phyloP scores from a whole-genome alignment of 2,113 vertebrate species.

The Phodopus roborovskii region DNA sequence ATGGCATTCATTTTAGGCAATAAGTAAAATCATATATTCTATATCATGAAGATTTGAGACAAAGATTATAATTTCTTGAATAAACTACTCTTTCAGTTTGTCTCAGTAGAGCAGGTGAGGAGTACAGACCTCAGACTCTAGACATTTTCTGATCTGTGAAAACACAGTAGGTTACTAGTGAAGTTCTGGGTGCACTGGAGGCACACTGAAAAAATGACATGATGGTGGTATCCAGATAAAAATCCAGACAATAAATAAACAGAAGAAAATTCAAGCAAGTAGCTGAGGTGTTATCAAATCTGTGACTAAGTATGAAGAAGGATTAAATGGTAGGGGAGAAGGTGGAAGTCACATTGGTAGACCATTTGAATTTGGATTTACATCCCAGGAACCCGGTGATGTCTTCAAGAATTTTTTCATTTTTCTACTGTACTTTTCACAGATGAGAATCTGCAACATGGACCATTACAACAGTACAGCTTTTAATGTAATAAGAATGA shows the following conservation, averaged over 20 bases:
- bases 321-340: neutral
- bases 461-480: neutral
- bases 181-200: neutral
- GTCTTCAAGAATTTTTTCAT: neutral
- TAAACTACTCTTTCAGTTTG: neutral
- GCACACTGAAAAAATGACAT: neutral
- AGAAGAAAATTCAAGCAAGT: neutral
- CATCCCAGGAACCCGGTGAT: neutral
- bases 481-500: neutral
- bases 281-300: neutral
- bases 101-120: neutral
- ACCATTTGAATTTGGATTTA: neutral
- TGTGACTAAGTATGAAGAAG: neutral
- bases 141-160: neutral
- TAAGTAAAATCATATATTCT: neutral
- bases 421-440: neutral
- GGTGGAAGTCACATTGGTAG: neutral
- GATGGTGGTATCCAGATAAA: neutral
- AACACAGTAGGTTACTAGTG: neutral
- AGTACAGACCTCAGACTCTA: neutral
- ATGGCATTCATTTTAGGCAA: neutral
- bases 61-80: neutral
- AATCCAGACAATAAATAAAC: neutral
- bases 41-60: neutral
- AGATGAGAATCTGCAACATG: neutral